phyloP scores from a whole-genome alignment of 2,888 invertebrate species.

The Leucozona laternaria region DNA sequence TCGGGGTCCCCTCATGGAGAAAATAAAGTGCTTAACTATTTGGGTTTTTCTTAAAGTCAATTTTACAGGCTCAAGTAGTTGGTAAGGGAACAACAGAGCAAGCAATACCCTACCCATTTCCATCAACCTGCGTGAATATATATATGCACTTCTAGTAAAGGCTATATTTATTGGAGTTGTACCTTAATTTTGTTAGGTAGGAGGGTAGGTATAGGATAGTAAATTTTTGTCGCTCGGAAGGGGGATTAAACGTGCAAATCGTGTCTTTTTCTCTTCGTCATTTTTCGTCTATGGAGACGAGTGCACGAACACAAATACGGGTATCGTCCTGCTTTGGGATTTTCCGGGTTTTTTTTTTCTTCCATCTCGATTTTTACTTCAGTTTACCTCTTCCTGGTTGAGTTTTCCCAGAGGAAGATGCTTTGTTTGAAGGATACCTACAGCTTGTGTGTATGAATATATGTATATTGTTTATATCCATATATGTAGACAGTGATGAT shows the following conservation, averaged over 20 bases:
- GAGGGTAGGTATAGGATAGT: background rate
- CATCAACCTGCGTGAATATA: background rate
- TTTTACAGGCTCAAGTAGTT: slow-evolving; percentile 32
- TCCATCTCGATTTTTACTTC: slow-evolving; percentile 3
- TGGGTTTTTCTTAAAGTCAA: slow-evolving; percentile 67
- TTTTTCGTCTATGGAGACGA: background rate
- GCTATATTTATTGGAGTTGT: slow-evolving; percentile 3
- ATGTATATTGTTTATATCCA: background rate
- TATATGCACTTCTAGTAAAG: slow-evolving; percentile 2
- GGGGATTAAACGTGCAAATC: slow-evolving; percentile 64
- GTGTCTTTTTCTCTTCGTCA: slow-evolving; percentile 24
- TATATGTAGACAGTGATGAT: slow-evolving; percentile 54
- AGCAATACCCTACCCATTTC: too few species aligned
- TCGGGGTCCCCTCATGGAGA: slow-evolving; percentile 20
- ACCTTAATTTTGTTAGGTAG: background rate
- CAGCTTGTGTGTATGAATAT: background rate
- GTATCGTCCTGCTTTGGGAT: slow-evolving; percentile 40
- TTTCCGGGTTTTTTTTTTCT: slow-evolving; percentile 37
- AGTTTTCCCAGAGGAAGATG: slow-evolving; percentile 38
- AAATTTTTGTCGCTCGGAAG: slow-evolving; percentile 25
- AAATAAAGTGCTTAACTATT: slow-evolving; percentile 70
- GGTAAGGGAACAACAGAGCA: background rate
- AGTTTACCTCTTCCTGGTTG: slow-evolving; percentile 37
- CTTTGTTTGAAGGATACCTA: slow-evolving; percentile 23
- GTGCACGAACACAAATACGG: slow-evolving; percentile 45